Evolutionary conservation across 2,797 vertebrate species (phyloP).

Genomic region (Tragelaphus oryx): DNA sequence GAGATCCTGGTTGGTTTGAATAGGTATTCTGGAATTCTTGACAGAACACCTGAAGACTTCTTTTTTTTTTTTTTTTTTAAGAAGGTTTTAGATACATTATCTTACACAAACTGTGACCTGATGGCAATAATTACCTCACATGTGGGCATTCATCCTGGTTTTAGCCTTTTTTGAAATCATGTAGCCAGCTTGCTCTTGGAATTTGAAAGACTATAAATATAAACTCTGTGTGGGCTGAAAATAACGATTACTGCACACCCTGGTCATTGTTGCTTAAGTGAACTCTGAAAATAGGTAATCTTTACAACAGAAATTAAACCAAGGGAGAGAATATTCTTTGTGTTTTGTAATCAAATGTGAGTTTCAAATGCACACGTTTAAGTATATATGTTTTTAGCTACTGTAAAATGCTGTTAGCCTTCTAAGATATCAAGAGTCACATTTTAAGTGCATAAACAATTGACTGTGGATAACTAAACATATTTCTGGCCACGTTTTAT

Average conservation of each 20-base stretch:
- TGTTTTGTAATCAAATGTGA: slow-evolving; percentile 78
- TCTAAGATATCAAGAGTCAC: slow-evolving; percentile 77
- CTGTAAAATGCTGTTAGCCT: slow-evolving; percentile 79
- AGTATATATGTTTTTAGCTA: slow-evolving; percentile 77
- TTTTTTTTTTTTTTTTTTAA: slow-evolving; percentile 57
- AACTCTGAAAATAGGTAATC: slow-evolving; percentile 77
- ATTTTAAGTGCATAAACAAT: slow-evolving; percentile 76
- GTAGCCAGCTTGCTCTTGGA: slow-evolving; percentile 81
- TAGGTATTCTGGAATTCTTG: slow-evolving; percentile 49
- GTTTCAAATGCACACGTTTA: slow-evolving; percentile 73
- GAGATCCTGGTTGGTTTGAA: slow-evolving; percentile 71
- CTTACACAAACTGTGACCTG: slow-evolving; percentile 85
- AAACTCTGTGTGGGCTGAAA: slow-evolving; percentile 73
- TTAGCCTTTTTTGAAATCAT: slow-evolving; percentile 82
- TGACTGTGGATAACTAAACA: slow-evolving; percentile 77
- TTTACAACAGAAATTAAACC: slow-evolving; percentile 73
- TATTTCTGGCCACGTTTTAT: slow-evolving; percentile 83
- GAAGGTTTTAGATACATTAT: slow-evolving; percentile 81
- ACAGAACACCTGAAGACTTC: slow-evolving; percentile 41
- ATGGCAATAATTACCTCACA: slow-evolving; percentile 87
- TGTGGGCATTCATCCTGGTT: slow-evolving; percentile 84
- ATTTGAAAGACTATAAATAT: slow-evolving; percentile 77
- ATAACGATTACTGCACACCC: slow-evolving; percentile 76
- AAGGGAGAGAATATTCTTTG: slow-evolving; percentile 77
- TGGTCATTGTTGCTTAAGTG: slow-evolving; percentile 78